Evolutionary conservation across 2,888 invertebrate species (phyloP), one percentile per base, ranked within the genome.

Genomic region (Apodemia mormo): DNA sequence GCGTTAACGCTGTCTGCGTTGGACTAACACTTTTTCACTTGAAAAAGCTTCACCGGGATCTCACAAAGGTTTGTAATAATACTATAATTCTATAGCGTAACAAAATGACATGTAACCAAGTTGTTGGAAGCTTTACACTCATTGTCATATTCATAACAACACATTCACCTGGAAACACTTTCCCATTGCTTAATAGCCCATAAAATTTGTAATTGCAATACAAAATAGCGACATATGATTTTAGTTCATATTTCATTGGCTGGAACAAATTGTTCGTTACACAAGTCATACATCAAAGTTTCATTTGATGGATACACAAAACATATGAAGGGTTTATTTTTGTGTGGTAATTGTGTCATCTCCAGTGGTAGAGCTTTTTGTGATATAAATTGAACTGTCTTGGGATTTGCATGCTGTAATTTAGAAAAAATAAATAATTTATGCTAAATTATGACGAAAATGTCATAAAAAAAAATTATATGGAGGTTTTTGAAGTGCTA

Each of bases 1-100:
- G 96, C 76, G 97, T 98, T 80, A 97, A 98, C 88, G 94, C 97
- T 73, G 96, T 97, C 79, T 98, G 98, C 89, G 96, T 98, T 68
- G 94, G 96, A 68, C 94, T 98, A 75, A 97, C 98, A 70, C 94
- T 97, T 74, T 96, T 97, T 89, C 97, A 97, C 87, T 95, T 98
- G 79, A 94, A 96, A 85, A 96, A 96, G 84, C 95, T 98, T 75
- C 97, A 97, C 88, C 94, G 96, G 75, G 97, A 97, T 85, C 94
- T 97, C 72, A 96, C 96, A 72, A 96, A 96, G 94, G 94, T 94
- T 83, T 74, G 89, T 86, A 76, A 71, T 75, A 45, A 66, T 43
- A 56, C 69, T 68, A 54, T 64, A 56, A 12, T 67, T 69, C 69
- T 43, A 65, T 68, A 45, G 45, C 45, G 45, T 45, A n/a, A 65